Evolutionary conservation across 2,888 invertebrate species (phyloP).

Genomic region (Apodemia duryi): DNA sequence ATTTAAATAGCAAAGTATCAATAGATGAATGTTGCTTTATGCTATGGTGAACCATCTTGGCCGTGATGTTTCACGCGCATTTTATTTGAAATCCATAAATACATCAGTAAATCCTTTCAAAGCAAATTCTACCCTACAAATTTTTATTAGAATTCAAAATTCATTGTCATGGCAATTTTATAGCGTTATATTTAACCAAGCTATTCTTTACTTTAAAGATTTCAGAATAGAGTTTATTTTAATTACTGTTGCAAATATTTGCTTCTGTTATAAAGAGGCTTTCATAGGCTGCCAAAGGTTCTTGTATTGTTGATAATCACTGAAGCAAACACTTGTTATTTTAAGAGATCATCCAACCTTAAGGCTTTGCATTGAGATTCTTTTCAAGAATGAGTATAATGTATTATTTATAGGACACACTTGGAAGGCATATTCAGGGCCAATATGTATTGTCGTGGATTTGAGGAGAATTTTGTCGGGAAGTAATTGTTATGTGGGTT

Average conservation of each 20-base stretch:
- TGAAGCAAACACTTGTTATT: slow-evolving; percentile 81
- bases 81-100: slow-evolving; percentile 56
- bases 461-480: slow-evolving; percentile 33
- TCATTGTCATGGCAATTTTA: not conserved
- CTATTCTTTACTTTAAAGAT: slow-evolving; percentile 29
- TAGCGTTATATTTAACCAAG: not conserved
- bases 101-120: slow-evolving; percentile 26
- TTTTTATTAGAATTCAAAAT: slow-evolving; percentile 29
- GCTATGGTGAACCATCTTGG: slow-evolving; percentile 75
- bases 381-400: slow-evolving; percentile 71
- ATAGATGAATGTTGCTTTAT: slow-evolving; percentile 74
- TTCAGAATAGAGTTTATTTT: slow-evolving; percentile 18
- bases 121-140: slow-evolving; percentile 32
- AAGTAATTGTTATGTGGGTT: slow-evolving; percentile 44
- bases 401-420: slow-evolving; percentile 77
- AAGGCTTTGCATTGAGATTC: slow-evolving; percentile 65
- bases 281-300: slow-evolving; percentile 76
- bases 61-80: slow-evolving; percentile 75
- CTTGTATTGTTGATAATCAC: slow-evolving; percentile 76
- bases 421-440: slow-evolving; percentile 70
- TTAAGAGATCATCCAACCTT: slow-evolving; percentile 79
- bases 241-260: slow-evolving; percentile 23
- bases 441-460: slow-evolving; percentile 47
- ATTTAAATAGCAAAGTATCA: slow-evolving; percentile 75
- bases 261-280: slow-evolving; percentile 48